Evolutionary conservation across 2,797 vertebrate species (phyloP), one percentile per base, ranked within the genome.

Genomic region (Capromys pilorides): DNA sequence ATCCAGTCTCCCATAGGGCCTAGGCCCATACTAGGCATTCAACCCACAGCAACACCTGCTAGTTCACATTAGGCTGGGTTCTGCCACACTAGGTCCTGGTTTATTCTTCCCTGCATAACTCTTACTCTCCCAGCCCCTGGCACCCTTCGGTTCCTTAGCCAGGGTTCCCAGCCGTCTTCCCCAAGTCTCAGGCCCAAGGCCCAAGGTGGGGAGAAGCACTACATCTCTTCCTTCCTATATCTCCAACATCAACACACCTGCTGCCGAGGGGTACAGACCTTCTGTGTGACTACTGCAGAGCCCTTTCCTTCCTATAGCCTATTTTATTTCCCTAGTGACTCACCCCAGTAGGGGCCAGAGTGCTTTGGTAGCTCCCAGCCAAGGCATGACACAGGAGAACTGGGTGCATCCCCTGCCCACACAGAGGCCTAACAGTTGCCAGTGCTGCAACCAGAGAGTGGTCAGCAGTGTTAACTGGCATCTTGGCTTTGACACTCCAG

Each of bases 401-500:
- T 49, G 77, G 82, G 89, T 78, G 94, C 75, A 94, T 92, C 90
- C 93, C 59, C 69, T 73, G 61, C 94, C 94, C 90, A 0, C 88
- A 28, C 54, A 86, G 67, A 84, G 0, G 95, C 96, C 95, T 95
- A 96, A 33, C 1, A 21, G 39, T 54, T 31, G 67, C 86, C 36
- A 49, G 2, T 2, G 24, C 95, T 85, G 88, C 96, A 83, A 59
- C 67, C 91, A 94, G 94, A 95, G 93, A 95, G 41, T 96, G 93
- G 96, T 86, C 78, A 97, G 97, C 97, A 95, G 97, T 98, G 97
- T 96, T 95, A 96, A 93, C 97, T 97, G 97, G 97, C 96, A 93
- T 97, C 97, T 97, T 69, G 69, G 97, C 95, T 81, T 95, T 97
- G 96, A 98, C 98, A 97, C 95, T 88, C 88, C 95, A 96, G 98